phyloP scores from a whole-genome alignment of 2,797 vertebrate genomes.

The Falco biarmicus region DNA sequence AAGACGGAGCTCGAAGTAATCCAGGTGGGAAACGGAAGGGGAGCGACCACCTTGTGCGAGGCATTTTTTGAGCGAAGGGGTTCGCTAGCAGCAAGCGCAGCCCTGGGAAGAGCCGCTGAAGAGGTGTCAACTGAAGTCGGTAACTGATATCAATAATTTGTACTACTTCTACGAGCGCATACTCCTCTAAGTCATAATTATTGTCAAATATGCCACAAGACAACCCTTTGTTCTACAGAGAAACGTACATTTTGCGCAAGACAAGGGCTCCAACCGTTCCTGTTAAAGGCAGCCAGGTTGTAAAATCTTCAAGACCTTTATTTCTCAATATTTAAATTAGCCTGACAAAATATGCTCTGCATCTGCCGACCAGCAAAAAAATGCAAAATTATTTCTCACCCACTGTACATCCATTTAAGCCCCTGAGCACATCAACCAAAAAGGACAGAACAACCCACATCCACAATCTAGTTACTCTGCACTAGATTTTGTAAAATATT shows the following conservation, averaged over 20 bases:
- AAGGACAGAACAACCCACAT: neutral
- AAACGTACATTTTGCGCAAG: neutral
- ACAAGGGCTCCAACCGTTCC: neutral
- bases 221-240: neutral
- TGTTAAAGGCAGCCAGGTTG: neutral
- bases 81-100: neutral
- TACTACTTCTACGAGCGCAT: neutral
- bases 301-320: constrained; percentile 9
- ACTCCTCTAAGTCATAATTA: constrained; percentile 42
- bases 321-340: constrained; percentile 24
- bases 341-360: constrained; percentile 32
- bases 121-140: neutral
- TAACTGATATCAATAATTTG: constrained; percentile 3
- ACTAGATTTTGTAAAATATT: neutral
- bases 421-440: neutral
- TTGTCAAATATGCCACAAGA: constrained; percentile 7
- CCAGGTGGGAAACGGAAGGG: constrained; percentile 28
- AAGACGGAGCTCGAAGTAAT: neutral
- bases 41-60: neutral
- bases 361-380: constrained; percentile 30
- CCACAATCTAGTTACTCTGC: neutral
- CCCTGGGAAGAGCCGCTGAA: neutral
- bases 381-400: constrained; percentile 37
- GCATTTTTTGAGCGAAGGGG: neutral
- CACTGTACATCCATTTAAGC: neutral